A percentile compares a stretch with the other conserved stretches of the same genome.
Evolutionary conservation across 2,888 invertebrate genomes (phyloP).

Genomic region (Cryptocephalus primarius): DNA sequence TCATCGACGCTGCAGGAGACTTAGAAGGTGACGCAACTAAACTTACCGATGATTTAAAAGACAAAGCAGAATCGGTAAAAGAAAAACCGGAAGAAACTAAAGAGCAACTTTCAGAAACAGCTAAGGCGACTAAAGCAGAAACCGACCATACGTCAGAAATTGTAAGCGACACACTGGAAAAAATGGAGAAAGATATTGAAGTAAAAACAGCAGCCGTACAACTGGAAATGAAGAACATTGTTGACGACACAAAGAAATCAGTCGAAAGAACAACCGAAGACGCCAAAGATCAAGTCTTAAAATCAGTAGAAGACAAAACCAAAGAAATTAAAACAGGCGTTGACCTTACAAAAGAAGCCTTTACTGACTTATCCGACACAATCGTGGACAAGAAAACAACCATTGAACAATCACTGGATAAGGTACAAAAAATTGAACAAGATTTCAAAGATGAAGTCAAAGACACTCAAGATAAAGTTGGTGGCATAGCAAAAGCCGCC

Average conservation of each 20-base stretch:
- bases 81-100: too few relatives aligned
- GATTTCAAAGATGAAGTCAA: not conserved
- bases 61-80: too few relatives aligned
- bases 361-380: not conserved
- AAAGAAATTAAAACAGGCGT: not conserved
- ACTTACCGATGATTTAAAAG: too few relatives aligned
- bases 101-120: conserved; percentile 1
- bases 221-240: not conserved
- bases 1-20: not conserved
- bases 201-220: too few relatives aligned
- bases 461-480: not conserved
- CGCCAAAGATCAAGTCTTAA: conserved; percentile 18
- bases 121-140: not conserved
- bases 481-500: not conserved
- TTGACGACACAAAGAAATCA: not conserved
- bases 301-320: conserved; percentile 30
- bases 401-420: not conserved
- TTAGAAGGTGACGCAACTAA: not conserved
- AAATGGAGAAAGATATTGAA: not conserved
- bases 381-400: not conserved
- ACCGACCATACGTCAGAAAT: not conserved
- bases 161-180: not conserved
- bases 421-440: not conserved
- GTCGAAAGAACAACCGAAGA: conserved; percentile 2
- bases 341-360: not conserved